These are phyloP conservation scores for Eupristina koningsbergeri DNA, from an alignment of 1,140 invertebrate species.

Conservation along the genomic window DNA sequence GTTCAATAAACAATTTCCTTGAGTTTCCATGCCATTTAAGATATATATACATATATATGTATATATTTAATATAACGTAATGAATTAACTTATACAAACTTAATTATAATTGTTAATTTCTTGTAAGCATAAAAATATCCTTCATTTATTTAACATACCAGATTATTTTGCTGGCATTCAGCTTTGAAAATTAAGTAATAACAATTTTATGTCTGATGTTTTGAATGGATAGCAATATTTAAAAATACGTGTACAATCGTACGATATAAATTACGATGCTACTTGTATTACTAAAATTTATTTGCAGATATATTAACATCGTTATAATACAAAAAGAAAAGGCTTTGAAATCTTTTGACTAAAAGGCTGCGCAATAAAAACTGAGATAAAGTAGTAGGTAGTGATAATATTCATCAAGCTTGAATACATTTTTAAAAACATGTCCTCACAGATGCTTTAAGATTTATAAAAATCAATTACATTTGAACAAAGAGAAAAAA, in stretches of 20 bases:
- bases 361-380: not conserved
- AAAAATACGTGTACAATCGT: not conserved
- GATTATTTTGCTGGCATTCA: not conserved
- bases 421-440: not conserved
- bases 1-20: not conserved
- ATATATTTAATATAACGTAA: not conserved
- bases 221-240: not conserved
- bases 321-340: not conserved
- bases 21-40: not conserved
- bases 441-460: not conserved
- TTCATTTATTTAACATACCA: not conserved
- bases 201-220: conserved; percentile 7
- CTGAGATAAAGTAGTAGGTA: not conserved
- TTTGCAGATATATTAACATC: not conserved
- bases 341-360: not conserved
- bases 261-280: conserved; percentile 34
- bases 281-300: conserved; percentile 36
- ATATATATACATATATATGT: no score
- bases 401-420: not conserved
- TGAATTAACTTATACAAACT: not conserved
- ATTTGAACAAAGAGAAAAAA: not conserved
- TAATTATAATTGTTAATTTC: not conserved
- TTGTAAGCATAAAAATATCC: not conserved
- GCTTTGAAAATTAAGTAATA: conserved; percentile 3
- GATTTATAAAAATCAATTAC: not conserved